Evolutionary conservation across 2,888 invertebrate genomes (phyloP).

Genomic region (Dioctria rufipes): DNA sequence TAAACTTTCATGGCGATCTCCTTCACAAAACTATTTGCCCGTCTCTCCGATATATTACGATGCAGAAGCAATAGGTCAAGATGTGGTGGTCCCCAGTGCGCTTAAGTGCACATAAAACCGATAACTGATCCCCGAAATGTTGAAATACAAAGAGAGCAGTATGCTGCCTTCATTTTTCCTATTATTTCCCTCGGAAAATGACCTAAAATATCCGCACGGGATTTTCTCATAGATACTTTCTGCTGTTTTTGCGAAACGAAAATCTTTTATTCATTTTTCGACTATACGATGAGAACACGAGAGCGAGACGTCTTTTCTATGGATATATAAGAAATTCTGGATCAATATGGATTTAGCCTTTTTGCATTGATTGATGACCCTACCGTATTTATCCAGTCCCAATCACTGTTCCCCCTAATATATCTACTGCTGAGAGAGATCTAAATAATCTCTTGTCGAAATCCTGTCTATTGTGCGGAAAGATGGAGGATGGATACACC

Average conservation of each 20-base stretch:
- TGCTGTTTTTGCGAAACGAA: conserved; percentile 8
- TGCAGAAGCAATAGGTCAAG: conserved; percentile 10
- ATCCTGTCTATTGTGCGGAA: conserved; percentile 1
- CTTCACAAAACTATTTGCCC: not conserved
- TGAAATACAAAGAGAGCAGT: not conserved
- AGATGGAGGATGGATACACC: not conserved
- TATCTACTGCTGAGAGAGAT: conserved; percentile 22
- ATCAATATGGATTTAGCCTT: conserved; percentile 33
- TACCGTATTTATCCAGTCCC: conserved; percentile 35
- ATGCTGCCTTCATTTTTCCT: conserved; percentile 22
- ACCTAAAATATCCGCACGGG: conserved; percentile 42
- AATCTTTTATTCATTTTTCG: conserved; percentile 42
- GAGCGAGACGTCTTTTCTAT: not conserved
- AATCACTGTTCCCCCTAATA: conserved; percentile 20
- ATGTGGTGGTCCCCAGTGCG: conserved; percentile 4
- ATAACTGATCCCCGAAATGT: conserved; percentile 33
- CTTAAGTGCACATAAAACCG: conserved; percentile 15
- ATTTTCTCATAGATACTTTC: conserved; percentile 10
- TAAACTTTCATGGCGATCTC: conserved; percentile 4
- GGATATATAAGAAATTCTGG: conserved; percentile 25
- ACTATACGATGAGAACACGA: too few species aligned
- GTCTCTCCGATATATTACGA: not conserved
- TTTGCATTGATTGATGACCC: conserved; percentile 50
- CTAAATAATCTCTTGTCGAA: conserved; percentile 23
- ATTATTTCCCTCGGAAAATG: conserved; percentile 31